Evolutionary conservation across 2,113 vertebrate genomes (phyloP).

Genomic region (Melanostigma gelatinosum): DNA sequence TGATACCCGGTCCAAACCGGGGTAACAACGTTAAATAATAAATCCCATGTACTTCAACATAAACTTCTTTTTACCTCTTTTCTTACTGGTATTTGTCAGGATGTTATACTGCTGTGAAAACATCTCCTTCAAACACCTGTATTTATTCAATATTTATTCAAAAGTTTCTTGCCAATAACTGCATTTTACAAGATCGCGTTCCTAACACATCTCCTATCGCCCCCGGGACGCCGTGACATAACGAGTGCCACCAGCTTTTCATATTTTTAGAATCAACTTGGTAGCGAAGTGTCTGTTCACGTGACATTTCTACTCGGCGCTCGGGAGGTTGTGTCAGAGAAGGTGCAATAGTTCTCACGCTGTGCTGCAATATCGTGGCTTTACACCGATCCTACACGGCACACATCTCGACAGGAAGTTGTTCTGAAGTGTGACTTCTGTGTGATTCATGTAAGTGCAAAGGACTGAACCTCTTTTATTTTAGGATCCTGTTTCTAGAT

Average conservation of each 20-base stretch:
- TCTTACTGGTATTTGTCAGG: no score
- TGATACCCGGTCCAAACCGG: neutral
- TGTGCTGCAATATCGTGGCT: conserved; percentile 20
- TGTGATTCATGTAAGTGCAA: conserved; percentile 34
- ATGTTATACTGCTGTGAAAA: neutral
- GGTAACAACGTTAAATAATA: neutral
- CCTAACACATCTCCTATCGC: neutral
- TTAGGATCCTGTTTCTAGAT: conserved; percentile 41
- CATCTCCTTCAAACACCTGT: neutral
- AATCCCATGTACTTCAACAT: no score
- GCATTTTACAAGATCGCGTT: neutral
- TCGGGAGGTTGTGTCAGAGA: conserved; percentile 13
- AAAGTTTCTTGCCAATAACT: neutral
- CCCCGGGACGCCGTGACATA: neutral
- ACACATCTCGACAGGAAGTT: conserved; percentile 13
- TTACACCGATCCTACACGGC: conserved; percentile 8
- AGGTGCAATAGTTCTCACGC: conserved; percentile 24
- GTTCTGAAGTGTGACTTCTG: conserved; percentile 8
- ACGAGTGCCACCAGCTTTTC: neutral
- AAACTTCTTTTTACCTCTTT: no score
- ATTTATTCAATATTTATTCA: neutral
- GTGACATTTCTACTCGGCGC: neutral
- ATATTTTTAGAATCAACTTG: neutral
- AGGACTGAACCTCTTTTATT: conserved; percentile 33
- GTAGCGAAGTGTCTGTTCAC: neutral